Percentiles rank a stretch among this genome's conserved stretches.
These are phyloP conservation scores for Metridium senile DNA, from an alignment of 92 coral and sea anemone species.

Conservation along the genomic window DNA sequence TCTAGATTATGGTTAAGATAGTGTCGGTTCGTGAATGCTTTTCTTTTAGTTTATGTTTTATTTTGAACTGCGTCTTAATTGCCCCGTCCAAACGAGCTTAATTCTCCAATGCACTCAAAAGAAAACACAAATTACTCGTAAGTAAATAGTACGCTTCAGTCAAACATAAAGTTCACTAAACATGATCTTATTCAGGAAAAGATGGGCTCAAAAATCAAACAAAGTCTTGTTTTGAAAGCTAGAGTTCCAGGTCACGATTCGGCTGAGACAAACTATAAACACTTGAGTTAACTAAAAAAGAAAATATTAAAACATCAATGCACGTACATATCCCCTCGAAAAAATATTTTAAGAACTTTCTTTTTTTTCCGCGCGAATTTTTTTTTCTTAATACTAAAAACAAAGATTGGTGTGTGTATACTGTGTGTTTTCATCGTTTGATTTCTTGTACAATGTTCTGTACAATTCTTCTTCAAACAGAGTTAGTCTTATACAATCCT, in stretches of 20 bases:
- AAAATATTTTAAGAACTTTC: background rate
- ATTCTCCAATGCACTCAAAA: constrained; percentile 33
- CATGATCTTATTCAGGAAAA: constrained; percentile 37
- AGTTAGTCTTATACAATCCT: background rate
- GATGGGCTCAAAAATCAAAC: constrained; percentile 30
- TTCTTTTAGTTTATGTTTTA: constrained; percentile 23
- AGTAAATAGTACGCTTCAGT: constrained; percentile 43
- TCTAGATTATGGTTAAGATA: constrained; percentile 25
- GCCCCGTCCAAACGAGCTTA: constrained; percentile 22
- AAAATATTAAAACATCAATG: background rate
- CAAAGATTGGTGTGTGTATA: too few relatives aligned
- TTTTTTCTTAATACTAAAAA: too few relatives aligned
- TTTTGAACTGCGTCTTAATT: constrained; percentile 18
- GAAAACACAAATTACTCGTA: constrained; percentile 38
- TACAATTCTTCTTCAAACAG: constrained; percentile 31
- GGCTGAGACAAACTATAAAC: constrained; percentile 9
- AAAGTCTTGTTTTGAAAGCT: constrained; percentile 26
- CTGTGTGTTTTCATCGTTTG: background rate
- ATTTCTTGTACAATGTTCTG: constrained; percentile 7
- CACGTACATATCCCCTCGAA: background rate
- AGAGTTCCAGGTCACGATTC: constrained; percentile 26
- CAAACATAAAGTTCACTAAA: constrained; percentile 34
- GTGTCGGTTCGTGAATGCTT: constrained; percentile 1
- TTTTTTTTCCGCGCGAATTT: background rate
- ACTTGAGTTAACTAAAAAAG: constrained; percentile 13